Percentiles rank a stretch among this genome's conserved stretches.
Evolutionary conservation across 2,888 invertebrate genomes (phyloP).

Genomic region (Scrobipalpa costella): DNA sequence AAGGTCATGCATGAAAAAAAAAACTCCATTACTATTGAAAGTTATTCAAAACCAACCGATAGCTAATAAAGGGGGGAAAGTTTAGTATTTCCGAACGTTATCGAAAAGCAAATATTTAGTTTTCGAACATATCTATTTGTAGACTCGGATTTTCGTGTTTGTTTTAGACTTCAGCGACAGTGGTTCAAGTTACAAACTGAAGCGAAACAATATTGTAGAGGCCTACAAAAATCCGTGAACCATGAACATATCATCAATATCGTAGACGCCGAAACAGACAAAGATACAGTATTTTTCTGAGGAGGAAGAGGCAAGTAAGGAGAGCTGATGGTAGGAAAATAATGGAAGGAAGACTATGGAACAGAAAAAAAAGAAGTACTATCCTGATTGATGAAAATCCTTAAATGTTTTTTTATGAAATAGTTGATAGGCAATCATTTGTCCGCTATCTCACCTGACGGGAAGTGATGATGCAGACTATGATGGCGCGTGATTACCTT

Average conservation of each 20-base stretch:
- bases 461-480: no score
- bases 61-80: slow-evolving; percentile 22
- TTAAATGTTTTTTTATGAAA: no score
- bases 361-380: no score
- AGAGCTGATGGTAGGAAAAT: no score
- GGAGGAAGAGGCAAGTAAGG: no score
- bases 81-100: slow-evolving; percentile 22
- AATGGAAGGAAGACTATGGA: no score
- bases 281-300: no score
- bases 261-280: not conserved
- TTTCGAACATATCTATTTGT: slow-evolving; percentile 30
- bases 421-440: no score
- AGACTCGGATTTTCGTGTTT: slow-evolving; percentile 28
- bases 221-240: not conserved
- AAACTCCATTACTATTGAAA: slow-evolving; percentile 3
- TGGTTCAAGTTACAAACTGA: not conserved
- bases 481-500: no score
- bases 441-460: no score
- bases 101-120: slow-evolving; percentile 31
- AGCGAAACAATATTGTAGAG: slow-evolving; percentile 10
- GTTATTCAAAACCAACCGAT: slow-evolving; percentile 19
- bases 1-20: not conserved
- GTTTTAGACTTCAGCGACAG: slow-evolving; percentile 24
- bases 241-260: no score
- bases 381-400: no score